Percentiles rank a stretch among this genome's conserved stretches.
Conservation (phyloP, 2,888 invertebrate species). For the Heliconius cydno region DNA sequence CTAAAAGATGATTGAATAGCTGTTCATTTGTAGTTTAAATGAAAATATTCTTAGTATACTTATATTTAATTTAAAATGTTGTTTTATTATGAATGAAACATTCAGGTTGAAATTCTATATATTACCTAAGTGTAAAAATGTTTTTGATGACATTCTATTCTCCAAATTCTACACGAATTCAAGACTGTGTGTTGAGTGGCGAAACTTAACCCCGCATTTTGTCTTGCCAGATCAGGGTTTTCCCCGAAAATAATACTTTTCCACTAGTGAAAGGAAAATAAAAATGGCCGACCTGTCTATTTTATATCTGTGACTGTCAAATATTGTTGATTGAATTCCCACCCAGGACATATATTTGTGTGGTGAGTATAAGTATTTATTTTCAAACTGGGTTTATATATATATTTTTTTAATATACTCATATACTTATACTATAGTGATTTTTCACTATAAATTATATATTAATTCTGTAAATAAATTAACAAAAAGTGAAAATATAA, state of each 20-base stretch:
- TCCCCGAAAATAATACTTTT: background rate
- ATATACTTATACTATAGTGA: too few relatives aligned
- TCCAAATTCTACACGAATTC: background rate
- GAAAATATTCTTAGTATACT: background rate
- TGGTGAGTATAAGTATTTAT: too few relatives aligned
- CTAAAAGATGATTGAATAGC: slow-evolving; percentile 35
- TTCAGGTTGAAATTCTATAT: background rate
- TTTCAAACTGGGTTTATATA: too few relatives aligned
- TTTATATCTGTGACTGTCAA: too few relatives aligned
- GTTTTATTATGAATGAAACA: too few relatives aligned
- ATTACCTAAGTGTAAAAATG: background rate
- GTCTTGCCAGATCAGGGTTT: background rate
- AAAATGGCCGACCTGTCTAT: too few relatives aligned
- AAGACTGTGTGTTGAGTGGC: background rate
- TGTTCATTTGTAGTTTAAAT: slow-evolving; percentile 10
- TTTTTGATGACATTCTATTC: background rate
- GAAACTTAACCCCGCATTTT: background rate
- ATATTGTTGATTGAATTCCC: too few relatives aligned
- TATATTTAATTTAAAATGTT: background rate
- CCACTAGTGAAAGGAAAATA: background rate
- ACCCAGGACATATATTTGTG: too few relatives aligned
- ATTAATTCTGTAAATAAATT: too few relatives aligned
- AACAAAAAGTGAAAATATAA: too few relatives aligned
- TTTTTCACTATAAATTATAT: too few relatives aligned
- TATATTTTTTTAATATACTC: too few relatives aligned